Evolutionary conservation across 1,140 invertebrate genomes (phyloP).

Genomic region (Neotoxoptera formosana): DNA sequence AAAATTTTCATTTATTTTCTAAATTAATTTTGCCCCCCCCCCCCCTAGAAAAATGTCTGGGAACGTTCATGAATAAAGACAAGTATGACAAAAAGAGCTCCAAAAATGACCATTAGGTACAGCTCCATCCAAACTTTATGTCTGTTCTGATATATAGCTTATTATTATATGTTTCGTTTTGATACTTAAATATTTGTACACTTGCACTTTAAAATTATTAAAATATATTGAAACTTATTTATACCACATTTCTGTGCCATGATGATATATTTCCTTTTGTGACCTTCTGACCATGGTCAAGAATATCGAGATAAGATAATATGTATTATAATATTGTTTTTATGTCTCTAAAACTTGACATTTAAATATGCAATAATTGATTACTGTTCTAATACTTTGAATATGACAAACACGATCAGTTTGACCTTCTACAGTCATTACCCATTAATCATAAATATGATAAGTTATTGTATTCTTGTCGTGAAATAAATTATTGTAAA

Average conservation of each 20-base stretch:
- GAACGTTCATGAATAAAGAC: not conserved
- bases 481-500: not conserved
- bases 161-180: not conserved
- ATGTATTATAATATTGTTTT: not conserved
- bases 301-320: not conserved
- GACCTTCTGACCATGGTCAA: not conserved
- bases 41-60: no score
- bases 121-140: not conserved
- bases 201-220: not conserved
- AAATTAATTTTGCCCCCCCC: no score
- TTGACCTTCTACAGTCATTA: not conserved
- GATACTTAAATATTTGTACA: not conserved
- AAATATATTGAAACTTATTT: not conserved
- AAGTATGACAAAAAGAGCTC: not conserved
- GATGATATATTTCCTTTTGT: not conserved
- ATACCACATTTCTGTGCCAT: not conserved
- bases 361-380: not conserved
- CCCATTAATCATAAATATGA: not conserved
- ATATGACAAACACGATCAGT: not conserved
- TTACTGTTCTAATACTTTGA: not conserved
- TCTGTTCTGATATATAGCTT: not conserved
- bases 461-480: not conserved
- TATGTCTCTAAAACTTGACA: not conserved
- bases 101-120: no score
- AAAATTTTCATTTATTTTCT: no score